Percentiles rank a stretch among this genome's conserved stretches.
Evolutionary conservation across 1,140 invertebrate species (phyloP).

Genomic region (Hycleus cichorii): DNA sequence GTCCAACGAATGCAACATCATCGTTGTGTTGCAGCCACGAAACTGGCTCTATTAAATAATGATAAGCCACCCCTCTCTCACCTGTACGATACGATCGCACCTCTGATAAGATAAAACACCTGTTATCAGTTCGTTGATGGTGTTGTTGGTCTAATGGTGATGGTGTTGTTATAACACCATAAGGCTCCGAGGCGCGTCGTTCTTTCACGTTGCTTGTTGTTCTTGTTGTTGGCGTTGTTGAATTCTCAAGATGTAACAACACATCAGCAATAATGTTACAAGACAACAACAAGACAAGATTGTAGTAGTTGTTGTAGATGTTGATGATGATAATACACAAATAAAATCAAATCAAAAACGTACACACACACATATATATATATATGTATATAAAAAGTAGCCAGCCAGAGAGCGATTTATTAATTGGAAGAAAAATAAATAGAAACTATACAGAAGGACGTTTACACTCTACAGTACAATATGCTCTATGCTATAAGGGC

Average conservation of each 20-base stretch:
- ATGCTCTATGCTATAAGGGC: constrained; percentile 9
- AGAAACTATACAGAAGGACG: neutral
- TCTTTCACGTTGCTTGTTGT: neutral
- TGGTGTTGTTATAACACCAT: neutral
- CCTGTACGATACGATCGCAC: constrained; percentile 22
- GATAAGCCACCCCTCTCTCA: constrained; percentile 11
- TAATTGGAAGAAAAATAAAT: neutral
- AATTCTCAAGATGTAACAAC: neutral
- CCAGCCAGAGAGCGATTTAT: too few relatives aligned
- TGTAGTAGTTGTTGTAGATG: too few relatives aligned
- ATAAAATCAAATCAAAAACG: constrained; percentile 7
- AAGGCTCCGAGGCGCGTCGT: constrained; percentile 10
- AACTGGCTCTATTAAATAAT: constrained; percentile 19
- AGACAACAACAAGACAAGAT: neutral
- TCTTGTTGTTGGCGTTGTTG: neutral
- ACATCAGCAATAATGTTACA: neutral
- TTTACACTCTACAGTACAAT: neutral
- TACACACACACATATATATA: constrained; percentile 1
- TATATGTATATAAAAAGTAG: neutral
- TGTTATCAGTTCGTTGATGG: neutral
- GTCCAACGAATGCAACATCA: constrained; percentile 70
- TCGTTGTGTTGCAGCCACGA: constrained; percentile 22
- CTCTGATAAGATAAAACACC: constrained; percentile 30
- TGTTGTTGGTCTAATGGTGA: too few relatives aligned
- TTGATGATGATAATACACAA: neutral